Percentiles rank a stretch among this genome's conserved stretches.
Conservation (phyloP, 2,888 invertebrate genomes). For the Beris chalybata region DNA sequence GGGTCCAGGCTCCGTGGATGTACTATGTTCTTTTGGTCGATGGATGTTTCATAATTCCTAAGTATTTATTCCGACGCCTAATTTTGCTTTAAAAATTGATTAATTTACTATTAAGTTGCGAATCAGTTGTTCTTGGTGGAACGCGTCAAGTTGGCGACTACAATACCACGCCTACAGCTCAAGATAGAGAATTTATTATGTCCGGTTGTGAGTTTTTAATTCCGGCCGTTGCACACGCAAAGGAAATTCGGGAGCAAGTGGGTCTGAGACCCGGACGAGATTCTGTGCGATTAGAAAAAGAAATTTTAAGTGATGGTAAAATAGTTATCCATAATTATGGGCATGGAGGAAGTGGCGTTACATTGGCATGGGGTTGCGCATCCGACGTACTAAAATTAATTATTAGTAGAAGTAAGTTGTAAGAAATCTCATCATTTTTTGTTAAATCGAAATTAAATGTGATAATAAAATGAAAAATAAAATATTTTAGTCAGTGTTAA, state of each 20-base stretch:
- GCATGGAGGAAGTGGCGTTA: conserved; percentile 83
- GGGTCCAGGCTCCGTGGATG: conserved; percentile 71
- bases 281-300: conserved; percentile 66
- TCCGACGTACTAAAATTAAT: conserved; percentile 63
- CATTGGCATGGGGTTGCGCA: conserved; percentile 80
- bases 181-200: conserved; percentile 65
- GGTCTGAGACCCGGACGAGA: conserved; percentile 74
- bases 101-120: conserved; percentile 54
- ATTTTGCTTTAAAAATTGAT: no score
- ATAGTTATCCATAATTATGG: conserved; percentile 79
- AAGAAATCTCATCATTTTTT: conserved; percentile 13
- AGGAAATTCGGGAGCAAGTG: conserved; percentile 64
- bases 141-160: conserved; percentile 71
- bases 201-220: conserved; percentile 64
- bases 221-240: conserved; percentile 64
- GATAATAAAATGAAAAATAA: no score
- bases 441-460: no score
- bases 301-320: conserved; percentile 54
- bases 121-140: conserved; percentile 73
- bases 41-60: conserved; percentile 76
- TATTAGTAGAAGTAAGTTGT: conserved; percentile 46
- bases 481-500: no score
- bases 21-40: conserved; percentile 61
- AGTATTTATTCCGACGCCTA: conserved; percentile 58
- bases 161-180: conserved; percentile 58